phyloP scores from a whole-genome alignment of 2,888 invertebrate species.

The Petrolisthes manimaculis region DNA sequence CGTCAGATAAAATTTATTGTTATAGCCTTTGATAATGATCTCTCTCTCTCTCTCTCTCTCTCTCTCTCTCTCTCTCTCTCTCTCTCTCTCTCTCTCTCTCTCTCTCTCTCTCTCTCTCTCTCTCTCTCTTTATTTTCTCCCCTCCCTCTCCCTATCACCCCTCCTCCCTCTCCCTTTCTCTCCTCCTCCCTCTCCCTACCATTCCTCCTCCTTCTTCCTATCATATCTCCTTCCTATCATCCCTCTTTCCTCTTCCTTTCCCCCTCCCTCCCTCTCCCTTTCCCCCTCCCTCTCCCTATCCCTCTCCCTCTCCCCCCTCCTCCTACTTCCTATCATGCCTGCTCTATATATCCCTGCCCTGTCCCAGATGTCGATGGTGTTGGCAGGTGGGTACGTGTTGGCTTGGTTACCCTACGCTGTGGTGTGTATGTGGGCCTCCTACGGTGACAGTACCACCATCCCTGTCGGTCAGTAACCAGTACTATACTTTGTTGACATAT shows the following conservation, averaged over 20 bases:
- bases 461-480: conserved; percentile 43
- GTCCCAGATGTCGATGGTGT: conserved; percentile 58
- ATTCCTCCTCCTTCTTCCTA: background rate
- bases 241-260: background rate
- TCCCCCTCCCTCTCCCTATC: background rate
- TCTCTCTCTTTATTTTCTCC: background rate
- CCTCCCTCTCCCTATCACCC: background rate
- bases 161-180: background rate
- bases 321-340: background rate
- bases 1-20: too few relatives aligned
- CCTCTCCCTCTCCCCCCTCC: background rate
- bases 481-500: background rate
- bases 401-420: conserved; percentile 66
- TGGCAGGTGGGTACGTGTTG: conserved; percentile 63
- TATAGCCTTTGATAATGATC: too few relatives aligned
- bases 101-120: background rate
- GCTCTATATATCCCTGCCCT: background rate
- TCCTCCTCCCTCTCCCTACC: background rate
- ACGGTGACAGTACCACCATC: conserved; percentile 43
- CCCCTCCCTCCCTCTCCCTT: background rate
- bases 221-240: background rate
- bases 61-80: background rate
- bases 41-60: background rate
- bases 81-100: conserved; percentile 12
- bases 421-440: conserved; percentile 64